Evolutionary conservation across 2,888 invertebrate genomes (phyloP), one percentile per base, ranked within the genome.

Genomic region (Drosophila fungiperda): DNA sequence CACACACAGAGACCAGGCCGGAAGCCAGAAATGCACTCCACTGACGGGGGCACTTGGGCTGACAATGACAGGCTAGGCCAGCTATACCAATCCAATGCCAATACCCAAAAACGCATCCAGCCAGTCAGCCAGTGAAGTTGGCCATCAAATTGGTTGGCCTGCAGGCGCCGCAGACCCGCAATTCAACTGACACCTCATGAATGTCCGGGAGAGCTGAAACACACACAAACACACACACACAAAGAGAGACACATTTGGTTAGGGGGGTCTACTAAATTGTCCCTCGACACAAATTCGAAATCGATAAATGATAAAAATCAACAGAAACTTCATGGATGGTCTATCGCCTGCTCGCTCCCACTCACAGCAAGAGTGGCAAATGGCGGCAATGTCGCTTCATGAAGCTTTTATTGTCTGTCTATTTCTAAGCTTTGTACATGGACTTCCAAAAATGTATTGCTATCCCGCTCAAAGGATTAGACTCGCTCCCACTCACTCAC

Each of bases 231-330:
- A 65, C 35, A 61, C 40, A 60, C 33, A 70, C n/a, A 52, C n/a
- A 57, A n/a, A 58, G 48, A 55, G 40, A 45, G 23, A 23, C 23
- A 45, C 45, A 45, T 49, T 48, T 45, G 66, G 63, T 20, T 23
- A 42, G 68, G n/a, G 26, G n/a, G 38, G 26, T 67, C 84, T 77
- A 87, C 89, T 89, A 90, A 88, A 90, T 90, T 83, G 88, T 83
- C 88, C 87, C 87, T 80, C 90, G 87, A 83, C 87, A 89, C 92
- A 91, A 91, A 91, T 92, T 91, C 89, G 91, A 91, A 91, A 91
- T 91, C 91, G 91, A 91, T 91, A 91, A 92, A 91, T 91, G 92
- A 92, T 91, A 91, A 91, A 92, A 91, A 89, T 91, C 91, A 91
- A 87, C 91, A 91, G 83, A 91, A 91, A 91, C 89, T 88, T 84